Percentiles rank a stretch among this genome's conserved stretches.
Conservation (phyloP, 2,113 vertebrate genomes). For the Leptocoma aspasia region DNA sequence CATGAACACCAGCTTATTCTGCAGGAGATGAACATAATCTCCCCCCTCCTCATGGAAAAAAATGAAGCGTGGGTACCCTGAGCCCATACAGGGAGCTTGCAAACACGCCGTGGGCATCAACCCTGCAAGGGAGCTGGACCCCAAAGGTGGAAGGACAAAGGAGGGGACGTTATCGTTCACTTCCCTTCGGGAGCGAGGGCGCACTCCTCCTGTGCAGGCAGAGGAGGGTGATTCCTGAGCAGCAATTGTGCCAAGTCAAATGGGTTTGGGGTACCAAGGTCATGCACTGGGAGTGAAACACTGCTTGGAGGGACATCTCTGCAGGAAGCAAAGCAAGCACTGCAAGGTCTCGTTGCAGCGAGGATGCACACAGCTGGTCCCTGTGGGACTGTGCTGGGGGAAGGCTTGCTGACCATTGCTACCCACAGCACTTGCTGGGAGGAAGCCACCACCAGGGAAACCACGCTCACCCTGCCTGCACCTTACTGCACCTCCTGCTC, state of each 20-base stretch:
- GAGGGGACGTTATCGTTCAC: neutral
- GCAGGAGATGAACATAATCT: neutral
- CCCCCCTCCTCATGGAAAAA: neutral
- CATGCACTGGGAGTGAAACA: neutral
- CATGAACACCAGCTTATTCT: neutral
- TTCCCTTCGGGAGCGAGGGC: rapidly evolving
- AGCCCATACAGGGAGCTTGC: neutral
- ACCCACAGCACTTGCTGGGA: neutral
- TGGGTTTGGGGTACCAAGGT: neutral
- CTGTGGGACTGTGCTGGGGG: rapidly evolving
- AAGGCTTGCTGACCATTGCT: neutral
- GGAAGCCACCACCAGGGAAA: neutral
- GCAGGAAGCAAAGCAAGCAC: neutral
- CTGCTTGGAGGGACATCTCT: neutral
- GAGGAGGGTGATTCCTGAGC: neutral
- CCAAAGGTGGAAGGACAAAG: neutral
- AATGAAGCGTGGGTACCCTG: neutral
- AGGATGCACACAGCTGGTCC: neutral
- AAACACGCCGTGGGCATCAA: rapidly evolving
- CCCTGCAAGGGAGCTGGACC: neutral
- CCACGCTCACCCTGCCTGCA: rapidly evolving
- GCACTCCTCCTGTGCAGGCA: rapidly evolving
- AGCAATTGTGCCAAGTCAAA: neutral
- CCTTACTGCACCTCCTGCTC: neutral
- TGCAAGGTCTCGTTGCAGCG: neutral